Percentiles rank a stretch among this genome's conserved stretches.
Evolutionary conservation across 2,797 vertebrate genomes (phyloP).

Genomic region (Percopsis omiscomaycus): DNA sequence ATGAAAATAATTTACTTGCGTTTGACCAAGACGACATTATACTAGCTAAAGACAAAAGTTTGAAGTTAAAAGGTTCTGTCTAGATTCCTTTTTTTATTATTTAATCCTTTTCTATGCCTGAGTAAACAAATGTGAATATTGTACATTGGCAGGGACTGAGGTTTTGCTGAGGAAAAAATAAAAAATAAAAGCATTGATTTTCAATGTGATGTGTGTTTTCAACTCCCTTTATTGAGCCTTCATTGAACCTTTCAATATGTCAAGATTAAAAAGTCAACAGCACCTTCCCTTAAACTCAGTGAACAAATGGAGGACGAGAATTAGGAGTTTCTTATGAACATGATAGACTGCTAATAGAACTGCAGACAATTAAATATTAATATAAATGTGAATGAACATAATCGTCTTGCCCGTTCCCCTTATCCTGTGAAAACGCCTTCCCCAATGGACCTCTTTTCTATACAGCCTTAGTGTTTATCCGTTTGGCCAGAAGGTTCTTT

Average conservation of each 20-base stretch:
- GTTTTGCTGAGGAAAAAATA: slow-evolving; percentile 45
- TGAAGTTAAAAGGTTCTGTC: slow-evolving; percentile 82
- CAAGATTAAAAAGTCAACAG: slow-evolving; percentile 80
- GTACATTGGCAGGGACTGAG: slow-evolving; percentile 80
- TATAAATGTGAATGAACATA: slow-evolving; percentile 94
- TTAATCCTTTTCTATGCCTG: slow-evolving; percentile 89
- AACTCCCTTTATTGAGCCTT: slow-evolving; percentile 54
- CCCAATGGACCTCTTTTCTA: slow-evolving; percentile 86
- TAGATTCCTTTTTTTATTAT: slow-evolving; percentile 77
- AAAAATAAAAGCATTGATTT: slow-evolving; percentile 39
- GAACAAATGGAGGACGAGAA: slow-evolving; percentile 73
- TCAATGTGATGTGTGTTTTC: slow-evolving; percentile 23
- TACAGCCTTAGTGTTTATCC: slow-evolving; percentile 97
- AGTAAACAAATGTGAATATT: slow-evolving; percentile 92
- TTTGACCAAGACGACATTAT: slow-evolving; percentile 87
- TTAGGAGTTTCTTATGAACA: slow-evolving; percentile 84
- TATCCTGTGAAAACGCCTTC: slow-evolving; percentile 58
- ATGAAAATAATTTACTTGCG: slow-evolving; percentile 81
- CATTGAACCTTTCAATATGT: slow-evolving; percentile 68
- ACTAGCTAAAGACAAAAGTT: slow-evolving; percentile 88
- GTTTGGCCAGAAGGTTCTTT: slow-evolving; percentile 99
- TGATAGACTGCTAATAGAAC: slow-evolving; percentile 86
- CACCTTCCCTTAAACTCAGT: slow-evolving; percentile 80
- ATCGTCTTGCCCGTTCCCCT: slow-evolving; percentile 53
- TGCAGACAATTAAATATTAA: slow-evolving; percentile 93